Evolutionary conservation across 2,888 invertebrate species (phyloP), one percentile per base, ranked within the genome.

Genomic region (Chrysolina oricalcia): DNA sequence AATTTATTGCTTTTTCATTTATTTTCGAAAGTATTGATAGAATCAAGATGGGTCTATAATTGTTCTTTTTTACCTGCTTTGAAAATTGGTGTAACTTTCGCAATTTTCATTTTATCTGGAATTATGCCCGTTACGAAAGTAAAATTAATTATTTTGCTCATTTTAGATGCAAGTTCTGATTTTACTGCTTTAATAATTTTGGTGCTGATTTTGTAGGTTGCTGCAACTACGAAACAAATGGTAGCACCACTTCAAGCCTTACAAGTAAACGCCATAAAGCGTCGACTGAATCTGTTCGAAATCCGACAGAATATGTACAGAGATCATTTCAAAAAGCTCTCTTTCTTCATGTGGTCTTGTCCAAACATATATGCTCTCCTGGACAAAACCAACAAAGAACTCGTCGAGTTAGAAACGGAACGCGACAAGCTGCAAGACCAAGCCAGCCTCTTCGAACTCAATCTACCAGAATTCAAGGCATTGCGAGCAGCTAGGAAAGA

Each of bases 231-330:
- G 66, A 97, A 96, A 88, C 96, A 97, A 87, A 91, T 93, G 64
- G 96, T 98, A 50, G 95, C 94, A 0, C 97, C 98, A 19, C 90
- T 98, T 76, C 96, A 97, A 88, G 94, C 96, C 4, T 94, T 93
- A 75, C 97, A 98, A 88, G 96, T 97, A 0, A 94, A 95, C 72
- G 93, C 96, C 67, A 94, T 98, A 81, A 93, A 96, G 74, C 95
- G 95, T 86, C 93, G 96, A 70, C 93, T 97, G 70, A 92, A 93
- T 9, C 92, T 95, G 63, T 96, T 96, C 87, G 96, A 96, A 83
- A 92, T 94, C 67, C 91, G 94, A 63, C 94, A 97, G 83, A 91
- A 91, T 43, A 93, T 94, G 86, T 97, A 95, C 87, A 90, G 95
- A 70, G 94, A 94, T 2, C 91, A 92, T 78, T 98, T 97, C 89